These are phyloP conservation scores for Microlaimidae sp. DNA, from an alignment of 2,888 invertebrate species.

Conservation along the genomic window DNA sequence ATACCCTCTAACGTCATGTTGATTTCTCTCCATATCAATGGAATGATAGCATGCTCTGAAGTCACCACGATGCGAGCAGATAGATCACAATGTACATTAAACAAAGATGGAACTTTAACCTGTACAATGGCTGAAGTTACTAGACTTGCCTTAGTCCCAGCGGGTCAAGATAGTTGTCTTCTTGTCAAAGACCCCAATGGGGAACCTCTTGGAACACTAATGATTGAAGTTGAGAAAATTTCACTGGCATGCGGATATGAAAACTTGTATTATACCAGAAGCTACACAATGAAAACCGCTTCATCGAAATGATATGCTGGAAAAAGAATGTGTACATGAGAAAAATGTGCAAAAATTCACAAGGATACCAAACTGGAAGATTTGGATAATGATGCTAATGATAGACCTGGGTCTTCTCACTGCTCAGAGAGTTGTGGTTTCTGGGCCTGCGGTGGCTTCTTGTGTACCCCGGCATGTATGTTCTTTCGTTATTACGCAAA, in stretches of 20 bases:
- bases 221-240: neutral
- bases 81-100: no score
- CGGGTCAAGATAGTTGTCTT: slow-evolving; percentile 1
- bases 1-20: no score
- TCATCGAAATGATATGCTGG: neutral
- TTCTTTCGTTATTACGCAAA: neutral
- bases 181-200: no score
- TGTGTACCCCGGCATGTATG: neutral
- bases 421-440: neutral
- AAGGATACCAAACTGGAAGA: neutral
- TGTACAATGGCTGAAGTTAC: neutral
- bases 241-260: neutral
- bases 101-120: neutral
- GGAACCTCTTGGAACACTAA: neutral
- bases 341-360: neutral
- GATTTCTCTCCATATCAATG: no score
- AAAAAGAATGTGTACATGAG: neutral
- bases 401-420: neutral
- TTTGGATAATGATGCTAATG: neutral
- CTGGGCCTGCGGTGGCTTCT: neutral
- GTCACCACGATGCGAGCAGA: no score
- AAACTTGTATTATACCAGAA: no score
- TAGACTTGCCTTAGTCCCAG: no score
- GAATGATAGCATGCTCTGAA: neutral
- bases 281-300: no score